Base-by-base conservation (phyloP, 64 coral and sea anemone genomes). In the Pachyseris speciosa region DNA sequence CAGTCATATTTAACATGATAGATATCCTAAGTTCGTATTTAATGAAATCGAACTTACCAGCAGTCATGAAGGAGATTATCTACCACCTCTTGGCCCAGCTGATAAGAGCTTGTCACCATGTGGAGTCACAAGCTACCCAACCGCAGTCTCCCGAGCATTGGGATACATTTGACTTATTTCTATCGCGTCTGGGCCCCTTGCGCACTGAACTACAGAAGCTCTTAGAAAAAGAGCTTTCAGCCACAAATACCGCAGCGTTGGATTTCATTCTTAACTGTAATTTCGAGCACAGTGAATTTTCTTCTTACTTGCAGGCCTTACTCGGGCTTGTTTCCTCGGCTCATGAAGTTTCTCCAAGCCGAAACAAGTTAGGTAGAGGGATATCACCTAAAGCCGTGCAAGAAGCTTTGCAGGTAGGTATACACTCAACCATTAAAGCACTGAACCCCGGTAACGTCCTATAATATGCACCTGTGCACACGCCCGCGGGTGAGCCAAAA, bases 251-350 rank as follows among this genome's bases (percentile, higher is more conserved):
- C 0, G 88, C 85, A 42, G 96, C 96, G 22, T 65, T 98, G 28
- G 94, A 98, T 29, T 98, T 95, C 43, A 89, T 98, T 50, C 86
- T 98, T 4, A 94, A 95, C 9, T 94, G 96, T 78, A 92, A 98
- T 60, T 98, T 98, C 67, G 96, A 98, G 64, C 94, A 98, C 64
- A 90, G 91, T 50, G 92, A 98, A 71, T 98, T 98, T 49, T 77
- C 89, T 5, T 98, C 96, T 22, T 98, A 98, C 48, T 80, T 98
- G 34, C 96, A 98, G 78, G 85, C 96, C 1, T 69, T 98, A 65
- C 77, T 95, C 26, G 96, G 89, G 32, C 33, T 98, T 19, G 96
- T 98, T 39, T 79, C 94, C 13, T 89, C 93, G 17, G 78, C 86
- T 48, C 89, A 81, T 15, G 96, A 98, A 42, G 75, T 89, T 4